Evolutionary conservation across 2,888 invertebrate genomes (phyloP).

Genomic region (Noctuana brunneofusca): DNA sequence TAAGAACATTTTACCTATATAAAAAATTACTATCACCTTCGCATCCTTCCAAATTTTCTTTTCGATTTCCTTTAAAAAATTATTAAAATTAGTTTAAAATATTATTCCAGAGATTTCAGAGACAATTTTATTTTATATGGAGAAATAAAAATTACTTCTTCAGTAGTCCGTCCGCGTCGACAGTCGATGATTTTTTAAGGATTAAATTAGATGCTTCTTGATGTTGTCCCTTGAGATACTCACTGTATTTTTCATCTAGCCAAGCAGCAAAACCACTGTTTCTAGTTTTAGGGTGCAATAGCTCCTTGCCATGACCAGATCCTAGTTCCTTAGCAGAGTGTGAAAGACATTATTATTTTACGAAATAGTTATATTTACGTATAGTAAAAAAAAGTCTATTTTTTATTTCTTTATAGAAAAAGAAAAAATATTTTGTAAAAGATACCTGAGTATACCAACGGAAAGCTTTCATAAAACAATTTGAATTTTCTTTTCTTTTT

Average conservation of each 20-base stretch:
- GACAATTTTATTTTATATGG: constrained; percentile 3
- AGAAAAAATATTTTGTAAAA: too few species aligned
- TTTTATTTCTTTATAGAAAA: too few species aligned
- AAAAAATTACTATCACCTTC: constrained; percentile 43
- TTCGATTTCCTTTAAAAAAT: constrained; percentile 21
- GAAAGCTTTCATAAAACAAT: constrained; percentile 70
- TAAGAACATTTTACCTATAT: not conserved
- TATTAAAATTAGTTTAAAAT: not conserved
- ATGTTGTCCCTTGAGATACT: constrained; percentile 52
- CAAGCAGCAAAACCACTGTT: constrained; percentile 58
- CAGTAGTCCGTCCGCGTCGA: constrained; percentile 31
- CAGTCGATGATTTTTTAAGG: constrained; percentile 41
- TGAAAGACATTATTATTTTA: too few species aligned
- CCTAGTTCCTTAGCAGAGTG: constrained; percentile 35
- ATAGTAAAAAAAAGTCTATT: too few species aligned
- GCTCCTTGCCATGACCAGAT: constrained; percentile 33
- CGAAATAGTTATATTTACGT: too few species aligned
- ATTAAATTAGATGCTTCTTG: constrained; percentile 26
- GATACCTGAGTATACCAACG: constrained; percentile 72
- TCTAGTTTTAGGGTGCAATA: constrained; percentile 41
- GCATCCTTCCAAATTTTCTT: constrained; percentile 44
- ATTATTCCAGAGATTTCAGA: too few species aligned
- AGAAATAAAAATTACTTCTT: constrained; percentile 33
- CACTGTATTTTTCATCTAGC: constrained; percentile 67
- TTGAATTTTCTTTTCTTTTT: constrained; percentile 51